phyloP scores from a whole-genome alignment of 1,140 invertebrate species.

The Neoseiulus cucumeris region DNA sequence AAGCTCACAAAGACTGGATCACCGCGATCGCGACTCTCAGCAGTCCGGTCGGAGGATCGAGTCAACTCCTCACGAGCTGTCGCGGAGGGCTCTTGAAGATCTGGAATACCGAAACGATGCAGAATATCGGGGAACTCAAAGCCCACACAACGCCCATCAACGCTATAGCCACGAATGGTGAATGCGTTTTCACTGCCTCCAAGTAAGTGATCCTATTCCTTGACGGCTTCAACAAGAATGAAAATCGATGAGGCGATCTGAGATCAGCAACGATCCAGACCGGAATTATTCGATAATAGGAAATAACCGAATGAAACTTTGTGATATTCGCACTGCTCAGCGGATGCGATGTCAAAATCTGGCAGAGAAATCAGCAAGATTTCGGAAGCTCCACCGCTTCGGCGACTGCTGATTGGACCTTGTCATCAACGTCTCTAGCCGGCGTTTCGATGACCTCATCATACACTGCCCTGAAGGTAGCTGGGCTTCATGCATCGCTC shows the following conservation, averaged over 20 bases:
- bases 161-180: conserved; percentile 47
- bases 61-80: conserved; percentile 47
- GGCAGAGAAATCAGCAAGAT: neutral
- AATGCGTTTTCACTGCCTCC: conserved; percentile 52
- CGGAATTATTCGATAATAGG: no score
- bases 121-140: conserved; percentile 44
- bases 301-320: no score
- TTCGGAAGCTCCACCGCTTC: no score
- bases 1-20: conserved; percentile 75
- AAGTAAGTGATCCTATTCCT: conserved; percentile 25
- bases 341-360: conserved; percentile 2
- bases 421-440: neutral
- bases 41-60: neutral
- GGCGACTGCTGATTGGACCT: neutral
- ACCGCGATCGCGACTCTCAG: conserved; percentile 49
- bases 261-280: no score
- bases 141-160: conserved; percentile 54
- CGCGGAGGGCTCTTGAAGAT: conserved; percentile 49
- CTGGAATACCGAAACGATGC: conserved; percentile 44
- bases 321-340: neutral
- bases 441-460: neutral
- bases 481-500: no score
- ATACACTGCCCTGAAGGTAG: neutral
- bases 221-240: neutral
- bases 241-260: no score